These are phyloP conservation scores for Macrophya alboannulata DNA, from an alignment of 2,888 invertebrate species.

Conservation along the genomic window DNA sequence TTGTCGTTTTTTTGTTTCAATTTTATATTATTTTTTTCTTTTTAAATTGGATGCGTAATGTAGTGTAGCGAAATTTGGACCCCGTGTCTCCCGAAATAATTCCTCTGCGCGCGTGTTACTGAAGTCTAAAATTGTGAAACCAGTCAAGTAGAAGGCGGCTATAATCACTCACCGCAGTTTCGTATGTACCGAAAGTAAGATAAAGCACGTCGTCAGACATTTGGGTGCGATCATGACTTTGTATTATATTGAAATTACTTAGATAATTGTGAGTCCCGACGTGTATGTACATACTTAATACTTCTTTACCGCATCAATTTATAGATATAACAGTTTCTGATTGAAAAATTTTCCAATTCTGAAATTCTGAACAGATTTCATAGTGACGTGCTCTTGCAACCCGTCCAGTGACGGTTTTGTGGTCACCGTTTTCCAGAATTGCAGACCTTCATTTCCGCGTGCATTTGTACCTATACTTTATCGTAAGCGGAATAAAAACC, in stretches of 20 bases:
- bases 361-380: too few species aligned
- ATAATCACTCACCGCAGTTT: slow-evolving; percentile 36
- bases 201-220: slow-evolving; percentile 43
- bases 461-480: background rate
- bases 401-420: background rate
- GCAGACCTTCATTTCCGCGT: background rate
- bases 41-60: background rate
- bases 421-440: background rate
- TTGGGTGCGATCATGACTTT: slow-evolving; percentile 36
- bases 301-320: background rate
- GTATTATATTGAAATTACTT: slow-evolving; percentile 38
- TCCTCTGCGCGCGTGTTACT: background rate
- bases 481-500: background rate
- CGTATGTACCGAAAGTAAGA: slow-evolving; percentile 25
- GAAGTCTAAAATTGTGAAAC: slow-evolving; percentile 12
- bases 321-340: background rate
- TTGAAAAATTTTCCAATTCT: background rate
- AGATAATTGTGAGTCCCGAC: background rate
- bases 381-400: too few species aligned
- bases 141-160: slow-evolving; percentile 15
- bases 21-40: background rate
- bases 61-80: background rate
- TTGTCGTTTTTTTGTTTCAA: background rate
- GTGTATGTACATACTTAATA: too few species aligned
- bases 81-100: background rate